Conservation (phyloP, 37 sponge, comb jelly and placozoan species). For the Spongia lamella region DNA sequence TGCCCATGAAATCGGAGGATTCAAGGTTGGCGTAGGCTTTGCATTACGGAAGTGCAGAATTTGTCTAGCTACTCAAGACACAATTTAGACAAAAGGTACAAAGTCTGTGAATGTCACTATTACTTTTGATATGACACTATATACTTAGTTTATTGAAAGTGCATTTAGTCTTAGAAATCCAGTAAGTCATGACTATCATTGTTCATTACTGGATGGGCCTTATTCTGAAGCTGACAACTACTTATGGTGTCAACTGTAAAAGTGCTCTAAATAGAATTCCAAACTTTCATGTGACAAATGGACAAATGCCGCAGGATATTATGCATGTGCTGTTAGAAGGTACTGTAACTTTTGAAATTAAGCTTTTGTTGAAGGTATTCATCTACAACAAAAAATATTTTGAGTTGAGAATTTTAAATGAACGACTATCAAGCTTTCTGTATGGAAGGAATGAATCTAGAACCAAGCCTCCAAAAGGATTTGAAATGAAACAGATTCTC, state of each 20-base stretch:
- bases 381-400: constrained; percentile 7
- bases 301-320: constrained; percentile 22
- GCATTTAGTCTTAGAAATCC: not conserved
- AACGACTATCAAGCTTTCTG: constrained; percentile 19
- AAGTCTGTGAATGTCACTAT: not conserved
- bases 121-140: no score
- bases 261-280: constrained; percentile 19
- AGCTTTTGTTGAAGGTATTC: constrained; percentile 6
- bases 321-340: constrained; percentile 35
- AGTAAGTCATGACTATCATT: constrained; percentile 27
- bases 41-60: constrained; percentile 43
- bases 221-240: not conserved
- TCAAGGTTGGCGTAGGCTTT: constrained; percentile 48
- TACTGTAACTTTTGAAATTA: constrained; percentile 11
- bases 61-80: constrained; percentile 37
- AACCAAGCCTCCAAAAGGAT: constrained; percentile 24
- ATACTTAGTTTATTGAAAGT: constrained; percentile 21
- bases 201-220: constrained; percentile 20
- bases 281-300: constrained; percentile 21
- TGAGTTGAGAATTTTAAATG: constrained; percentile 21
- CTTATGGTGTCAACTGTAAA: constrained; percentile 14
- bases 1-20: constrained; percentile 54
- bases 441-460: constrained; percentile 18
- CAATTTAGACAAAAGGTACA: not conserved
- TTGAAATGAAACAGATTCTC: not conserved